These are phyloP conservation scores for Sebastes trivittatus DNA, from an alignment of 2,797 vertebrate genomes.

Conservation along the genomic window DNA sequence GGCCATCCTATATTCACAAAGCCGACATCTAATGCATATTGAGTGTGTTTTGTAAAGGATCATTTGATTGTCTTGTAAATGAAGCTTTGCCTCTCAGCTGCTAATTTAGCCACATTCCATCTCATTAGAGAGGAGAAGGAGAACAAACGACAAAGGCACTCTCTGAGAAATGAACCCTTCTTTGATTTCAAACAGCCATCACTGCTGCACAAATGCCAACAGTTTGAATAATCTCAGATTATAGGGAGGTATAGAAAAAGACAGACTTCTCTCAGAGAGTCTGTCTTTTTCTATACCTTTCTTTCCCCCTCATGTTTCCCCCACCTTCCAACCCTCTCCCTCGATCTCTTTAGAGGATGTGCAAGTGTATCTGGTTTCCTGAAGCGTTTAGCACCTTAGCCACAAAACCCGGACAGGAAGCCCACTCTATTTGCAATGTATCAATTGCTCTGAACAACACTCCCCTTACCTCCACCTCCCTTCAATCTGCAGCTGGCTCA, in stretches of 20 bases:
- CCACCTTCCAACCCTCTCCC: slow-evolving; percentile 37
- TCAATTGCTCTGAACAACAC: slow-evolving; percentile 82
- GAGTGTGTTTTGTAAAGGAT: slow-evolving; percentile 82
- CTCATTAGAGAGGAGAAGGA: slow-evolving; percentile 71
- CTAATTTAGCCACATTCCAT: slow-evolving; percentile 78
- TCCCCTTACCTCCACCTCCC: slow-evolving; percentile 68
- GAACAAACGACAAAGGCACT: slow-evolving; percentile 58
- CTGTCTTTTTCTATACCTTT: slow-evolving; percentile 16
- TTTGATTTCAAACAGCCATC: slow-evolving; percentile 38
- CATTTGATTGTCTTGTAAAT: slow-evolving; percentile 81
- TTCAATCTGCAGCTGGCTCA: slow-evolving; percentile 79
- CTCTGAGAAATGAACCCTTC: slow-evolving; percentile 56
- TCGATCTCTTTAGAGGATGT: slow-evolving; percentile 76
- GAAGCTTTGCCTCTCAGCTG: slow-evolving; percentile 77
- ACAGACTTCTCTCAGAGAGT: background rate
- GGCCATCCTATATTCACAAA: slow-evolving; percentile 75
- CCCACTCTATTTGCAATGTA: slow-evolving; percentile 86
- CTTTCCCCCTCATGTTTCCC: slow-evolving; percentile 17
- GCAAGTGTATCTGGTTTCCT: slow-evolving; percentile 85
- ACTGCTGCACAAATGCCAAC: slow-evolving; percentile 1
- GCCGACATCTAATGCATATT: slow-evolving; percentile 79
- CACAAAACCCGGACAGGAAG: slow-evolving; percentile 86
- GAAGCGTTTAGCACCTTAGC: slow-evolving; percentile 84
- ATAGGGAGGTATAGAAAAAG: background rate
- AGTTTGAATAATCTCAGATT: slow-evolving; percentile 37